Evolutionary conservation across 2,888 invertebrate genomes (phyloP).

Genomic region (Pediacus dermestoides): DNA sequence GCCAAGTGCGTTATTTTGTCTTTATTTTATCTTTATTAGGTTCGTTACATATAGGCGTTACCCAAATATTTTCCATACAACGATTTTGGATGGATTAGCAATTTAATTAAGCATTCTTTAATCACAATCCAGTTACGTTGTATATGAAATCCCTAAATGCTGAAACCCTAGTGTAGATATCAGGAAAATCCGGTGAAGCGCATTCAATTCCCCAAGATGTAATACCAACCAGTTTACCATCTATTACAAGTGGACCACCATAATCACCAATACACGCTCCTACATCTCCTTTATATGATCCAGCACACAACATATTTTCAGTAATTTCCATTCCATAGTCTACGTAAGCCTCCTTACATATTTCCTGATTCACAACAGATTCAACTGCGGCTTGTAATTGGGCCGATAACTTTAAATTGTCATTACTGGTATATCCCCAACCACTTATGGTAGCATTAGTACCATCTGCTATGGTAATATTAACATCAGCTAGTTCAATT

Average conservation of each 20-base stretch:
- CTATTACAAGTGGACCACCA: slow-evolving; percentile 25
- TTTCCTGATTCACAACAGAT: slow-evolving; percentile 18
- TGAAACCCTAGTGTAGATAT: slow-evolving; percentile 22
- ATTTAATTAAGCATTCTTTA: too few relatives aligned
- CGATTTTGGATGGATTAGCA: too few relatives aligned
- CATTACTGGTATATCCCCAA: slow-evolving; percentile 24
- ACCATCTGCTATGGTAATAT: slow-evolving; percentile 14
- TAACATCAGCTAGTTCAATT: background rate
- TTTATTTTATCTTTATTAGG: too few relatives aligned
- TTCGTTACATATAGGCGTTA: too few relatives aligned
- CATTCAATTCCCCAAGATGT: slow-evolving; percentile 26
- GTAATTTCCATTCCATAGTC: slow-evolving; percentile 31
- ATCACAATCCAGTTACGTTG: too few relatives aligned
- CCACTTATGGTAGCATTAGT: slow-evolving; percentile 17
- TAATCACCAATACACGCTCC: slow-evolving; percentile 53
- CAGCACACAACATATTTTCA: slow-evolving; percentile 56
- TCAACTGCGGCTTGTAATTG: slow-evolving; percentile 23
- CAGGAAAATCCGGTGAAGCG: slow-evolving; percentile 18
- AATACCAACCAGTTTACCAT: slow-evolving; percentile 23
- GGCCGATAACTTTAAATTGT: slow-evolving; percentile 8
- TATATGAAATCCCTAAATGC: slow-evolving; percentile 12
- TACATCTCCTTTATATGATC: slow-evolving; percentile 51
- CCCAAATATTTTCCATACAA: too few relatives aligned
- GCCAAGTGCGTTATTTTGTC: too few relatives aligned
- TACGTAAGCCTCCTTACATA: slow-evolving; percentile 20